Conservation (phyloP, 2,888 invertebrate genomes). For the Archips xylosteana region DNA sequence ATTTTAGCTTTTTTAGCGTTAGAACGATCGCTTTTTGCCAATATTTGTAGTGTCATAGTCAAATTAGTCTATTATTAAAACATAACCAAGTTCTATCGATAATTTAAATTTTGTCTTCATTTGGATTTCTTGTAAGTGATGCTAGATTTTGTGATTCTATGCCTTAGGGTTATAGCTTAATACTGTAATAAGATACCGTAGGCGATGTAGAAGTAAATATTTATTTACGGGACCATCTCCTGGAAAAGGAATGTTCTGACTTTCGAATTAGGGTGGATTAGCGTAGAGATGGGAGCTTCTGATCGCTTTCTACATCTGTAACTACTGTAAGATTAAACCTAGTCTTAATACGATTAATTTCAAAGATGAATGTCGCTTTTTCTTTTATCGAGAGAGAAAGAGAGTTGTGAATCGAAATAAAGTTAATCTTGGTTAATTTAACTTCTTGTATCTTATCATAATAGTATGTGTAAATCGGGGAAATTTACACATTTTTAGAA, state of each 20-base stretch:
- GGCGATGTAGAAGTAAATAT: conserved; percentile 65
- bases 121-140: conserved; percentile 65
- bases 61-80: conserved; percentile 66
- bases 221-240: conserved; percentile 81
- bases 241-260: conserved; percentile 70
- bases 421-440: conserved; percentile 47
- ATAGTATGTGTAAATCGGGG: conserved; percentile 79
- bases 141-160: conserved; percentile 75
- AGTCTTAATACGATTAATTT: conserved; percentile 61
- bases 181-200: conserved; percentile 59
- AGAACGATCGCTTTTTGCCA: conserved; percentile 77
- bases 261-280: conserved; percentile 62
- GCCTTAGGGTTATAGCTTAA: conserved; percentile 67
- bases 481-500: conserved; percentile 79
- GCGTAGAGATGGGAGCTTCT: conserved; percentile 64
- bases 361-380: conserved; percentile 57
- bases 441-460: conserved; percentile 56
- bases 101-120: conserved; percentile 63
- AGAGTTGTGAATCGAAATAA: conserved; percentile 75
- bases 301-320: conserved; percentile 65
- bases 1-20: conserved; percentile 81
- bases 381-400: conserved; percentile 63
- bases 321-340: conserved; percentile 57
- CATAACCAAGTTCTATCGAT: conserved; percentile 57
- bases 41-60: conserved; percentile 71